Base-by-base conservation (phyloP, 2,888 invertebrate species). In the Campoletis raptor region DNA sequence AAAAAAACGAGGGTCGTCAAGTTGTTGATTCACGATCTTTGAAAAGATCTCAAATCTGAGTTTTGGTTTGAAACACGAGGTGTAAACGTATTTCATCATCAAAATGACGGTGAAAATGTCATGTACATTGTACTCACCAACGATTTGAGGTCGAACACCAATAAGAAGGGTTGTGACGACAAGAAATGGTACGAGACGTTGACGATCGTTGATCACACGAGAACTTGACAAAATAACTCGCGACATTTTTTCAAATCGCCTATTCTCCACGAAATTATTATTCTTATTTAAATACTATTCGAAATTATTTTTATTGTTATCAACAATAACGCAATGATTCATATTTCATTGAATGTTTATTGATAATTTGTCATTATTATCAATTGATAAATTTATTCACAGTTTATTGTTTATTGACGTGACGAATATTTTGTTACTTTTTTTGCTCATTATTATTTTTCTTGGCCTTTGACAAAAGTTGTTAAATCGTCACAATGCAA, bases 61-160 rank as follows among this genome's bases (percentile, higher is more conserved):
- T n/a, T 30, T 48, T n/a, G 6, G 9, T 18, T 8, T 42, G 10
- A 30, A 67, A 52, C 70, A 77, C 72, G 77, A 61, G 85, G 67
- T 18, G 1, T 21, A 4, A 37, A 77, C 24, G 30, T 37, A 42
- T 42, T 45, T 69, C 18, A 21, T 67, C 40, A n/a, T 37, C 36
- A n/a, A 70, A 61, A 57, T 3, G 21, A 24, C 1, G 2, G 8
- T 21, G 21, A 48, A 36, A 74, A 37, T 40, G 15, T 15, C 24
- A 15, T 37, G n/a, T 67, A 0, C n/a, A 10, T 61, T 45, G n/a
- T 88, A 93, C 94, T 94, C 92, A 94, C 93, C 93, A 86, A 92
- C 83, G 78, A 93, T 88, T 88, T 94, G 93, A 81, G 93, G 89
- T n/a, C 90, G 90, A 67, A 92, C 93, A 61, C 90, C 90, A 36